Base-by-base conservation (phyloP, 2,797 vertebrate genomes). In the Spea hammondii region DNA sequence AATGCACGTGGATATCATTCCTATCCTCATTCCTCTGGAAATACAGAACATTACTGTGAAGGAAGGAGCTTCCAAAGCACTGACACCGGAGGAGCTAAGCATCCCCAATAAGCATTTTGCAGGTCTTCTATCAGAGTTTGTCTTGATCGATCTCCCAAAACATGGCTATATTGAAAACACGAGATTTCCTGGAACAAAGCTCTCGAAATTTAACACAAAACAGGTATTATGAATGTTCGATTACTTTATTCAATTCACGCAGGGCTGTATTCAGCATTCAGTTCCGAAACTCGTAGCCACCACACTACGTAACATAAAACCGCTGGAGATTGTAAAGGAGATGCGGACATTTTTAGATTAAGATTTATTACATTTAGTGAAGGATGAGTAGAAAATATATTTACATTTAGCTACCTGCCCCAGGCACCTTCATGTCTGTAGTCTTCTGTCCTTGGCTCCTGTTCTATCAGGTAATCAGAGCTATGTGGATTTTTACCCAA, bases 101-200 rank as follows among this genome's bases (percentile, higher is more conserved):
- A 93, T 97, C 84, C 86, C 87, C 57, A 94, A 90, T 86, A 86
- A 84, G 46, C 93, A 95, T 88, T 98, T 96, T 79, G 86, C 90
- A 53, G 92, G 92, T 83, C 84, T 95, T 57, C 90, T 92, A 87
- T 96, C 93, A 90, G 92, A 95, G 82, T 97, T 95, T 84, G 79
- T 87, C 83, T 83, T 98, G 85, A 87, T 89, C 7, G 89, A 93
- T 17, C 88, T 86, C 62, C 95, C 95, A 0, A 90, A 88, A 70
- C 91, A 95, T 4, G 94, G 95, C 1, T 93, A 86, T 86, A 50
- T 98, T 71, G 93, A 95, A 89, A 93, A 95, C 83, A 92, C 91
- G 13, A 87, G 60, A 84, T 87, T 92, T 84, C 92, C 94, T 12
- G 91, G 93, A 83, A 86, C 90, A 50, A 86, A 89, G 45, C 85